Base-by-base conservation (phyloP, 2,113 vertebrate genomes). In the Ophthalmolycus amberensis region DNA sequence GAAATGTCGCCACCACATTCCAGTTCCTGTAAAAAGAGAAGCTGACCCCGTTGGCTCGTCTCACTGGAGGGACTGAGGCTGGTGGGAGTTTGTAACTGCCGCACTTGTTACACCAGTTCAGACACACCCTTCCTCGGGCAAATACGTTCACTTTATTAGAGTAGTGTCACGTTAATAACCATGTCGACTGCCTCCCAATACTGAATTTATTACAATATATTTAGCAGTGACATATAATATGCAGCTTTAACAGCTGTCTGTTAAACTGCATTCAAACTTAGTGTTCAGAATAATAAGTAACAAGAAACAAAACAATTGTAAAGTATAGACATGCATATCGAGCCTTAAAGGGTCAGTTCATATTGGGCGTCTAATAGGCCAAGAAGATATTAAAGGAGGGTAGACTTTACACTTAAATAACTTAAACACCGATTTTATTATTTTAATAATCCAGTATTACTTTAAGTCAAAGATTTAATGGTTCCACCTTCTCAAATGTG, bases 1-100 rank as follows among this genome's bases (percentile, higher is more conserved):
- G 58, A 58, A 1, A 34, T 8, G 67, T 32, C 52, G 42, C 44
- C 75, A 22, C 56, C 46, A 58, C 72, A 11, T 71, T 2, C 12
- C 32, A 65, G 77, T 88, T 90, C 56, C 77, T 88, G 74, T 79
- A n/a, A 70, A 89, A 86, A 68, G 42, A 86, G 75, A 90, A 83
- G 64, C 67, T 72, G 78, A 82, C 64, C 68, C 1, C 20, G 70
- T 60, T 34, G 27, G 20, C 34, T 65, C 4, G 25, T 20, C 16
- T 54, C 6, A 6, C n/a, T 60, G 77, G 65, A 63, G 18, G 1
- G 18, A 4, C 5, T n/a, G 3, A 29, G 29, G 29, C 3, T 29
- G 29, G 29, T 29, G 29, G 29, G 29, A 29, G 29, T 56, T 64
- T 27, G 20, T 1, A 42, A 37, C 10, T 6, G 14, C 16, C 1